Base-by-base conservation (phyloP, 2,797 vertebrate genomes). In the Sebastes reedi region DNA sequence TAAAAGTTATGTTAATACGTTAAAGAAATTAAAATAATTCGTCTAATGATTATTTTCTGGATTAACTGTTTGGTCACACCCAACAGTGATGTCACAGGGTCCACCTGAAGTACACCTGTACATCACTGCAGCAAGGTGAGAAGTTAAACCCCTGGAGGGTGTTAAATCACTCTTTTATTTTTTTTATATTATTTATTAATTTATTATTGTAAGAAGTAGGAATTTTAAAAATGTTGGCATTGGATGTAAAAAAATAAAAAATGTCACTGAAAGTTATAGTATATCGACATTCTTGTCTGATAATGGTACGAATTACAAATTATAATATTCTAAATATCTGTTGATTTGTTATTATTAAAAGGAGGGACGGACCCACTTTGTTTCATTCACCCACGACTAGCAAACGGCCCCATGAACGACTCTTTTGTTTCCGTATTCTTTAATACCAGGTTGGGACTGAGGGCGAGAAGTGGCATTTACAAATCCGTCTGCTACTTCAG, bases 271-370 rank as follows among this genome's bases (percentile, higher is more conserved):
- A 61, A 0, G 2, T 20, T 14, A 39, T 25, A 2, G 25, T 16
- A 60, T 60, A 20, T 30, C 3, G 14, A 30, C 58, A 60, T 60
- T 29, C 14, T 18, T 60, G 27, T 18, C 7, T 20, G 39, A 46
- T 46, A 29, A 60, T 20, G 1, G 9, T n/a, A 12, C 3, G 4
- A 30, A 61, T 61, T 29, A 32, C 5, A 32, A 60, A n/a, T 32
- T 3, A 12, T 10, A 59, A 29, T 20, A 50, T 9, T 0, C 0
- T 2, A 50, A 50, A 18, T 4, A 50, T 50, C 46, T 0, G 46
- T 50, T 8, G 18, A 50, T 50, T 50, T 50, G 46, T 50, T 50
- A 50, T 46, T 7, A 46, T 46, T 46, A 8, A 46, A 46, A 46
- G 42, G 0, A 46, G 16, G 6, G 42, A 7, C 6, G 3, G 42